Evolutionary conservation across 2,888 invertebrate species (phyloP).

Genomic region (Craniophora ligustri): DNA sequence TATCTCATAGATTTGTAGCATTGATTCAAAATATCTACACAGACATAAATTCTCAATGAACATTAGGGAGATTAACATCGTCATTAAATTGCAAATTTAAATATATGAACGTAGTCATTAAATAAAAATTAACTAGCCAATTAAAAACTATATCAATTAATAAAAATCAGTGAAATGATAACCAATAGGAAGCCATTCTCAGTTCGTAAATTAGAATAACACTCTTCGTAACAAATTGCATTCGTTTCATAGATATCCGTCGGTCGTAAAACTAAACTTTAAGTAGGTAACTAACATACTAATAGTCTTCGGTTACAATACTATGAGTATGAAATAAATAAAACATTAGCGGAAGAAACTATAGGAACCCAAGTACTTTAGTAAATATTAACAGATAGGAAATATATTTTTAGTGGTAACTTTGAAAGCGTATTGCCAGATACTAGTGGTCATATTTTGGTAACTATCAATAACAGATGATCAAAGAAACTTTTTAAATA

Average conservation of each 20-base stretch:
- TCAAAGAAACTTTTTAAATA: too few relatives aligned
- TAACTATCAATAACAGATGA: background rate
- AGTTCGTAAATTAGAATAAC: constrained; percentile 17
- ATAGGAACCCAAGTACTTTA: background rate
- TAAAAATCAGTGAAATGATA: constrained; percentile 24
- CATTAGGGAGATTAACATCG: constrained; percentile 3
- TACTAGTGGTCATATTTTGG: background rate
- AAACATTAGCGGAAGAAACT: too few relatives aligned
- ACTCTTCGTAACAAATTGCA: constrained; percentile 7
- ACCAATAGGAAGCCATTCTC: constrained; percentile 12
- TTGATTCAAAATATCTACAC: background rate
- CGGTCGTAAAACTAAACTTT: constrained; percentile 31
- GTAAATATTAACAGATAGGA: background rate
- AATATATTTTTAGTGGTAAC: background rate
- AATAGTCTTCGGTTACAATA: constrained; percentile 4
- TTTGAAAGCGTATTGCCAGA: background rate
- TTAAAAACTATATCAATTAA: constrained; percentile 23
- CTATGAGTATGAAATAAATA: background rate
- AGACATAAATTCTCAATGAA: constrained; percentile 6
- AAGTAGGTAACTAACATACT: background rate
- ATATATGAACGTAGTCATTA: constrained; percentile 7
- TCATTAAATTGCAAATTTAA: constrained; percentile 13
- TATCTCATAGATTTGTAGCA: background rate
- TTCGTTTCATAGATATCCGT: constrained; percentile 24
- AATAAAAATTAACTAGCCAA: constrained; percentile 18